Evolutionary conservation across 2,113 vertebrate species (phyloP).

Genomic region (Austrofundulus limnaeus): DNA sequence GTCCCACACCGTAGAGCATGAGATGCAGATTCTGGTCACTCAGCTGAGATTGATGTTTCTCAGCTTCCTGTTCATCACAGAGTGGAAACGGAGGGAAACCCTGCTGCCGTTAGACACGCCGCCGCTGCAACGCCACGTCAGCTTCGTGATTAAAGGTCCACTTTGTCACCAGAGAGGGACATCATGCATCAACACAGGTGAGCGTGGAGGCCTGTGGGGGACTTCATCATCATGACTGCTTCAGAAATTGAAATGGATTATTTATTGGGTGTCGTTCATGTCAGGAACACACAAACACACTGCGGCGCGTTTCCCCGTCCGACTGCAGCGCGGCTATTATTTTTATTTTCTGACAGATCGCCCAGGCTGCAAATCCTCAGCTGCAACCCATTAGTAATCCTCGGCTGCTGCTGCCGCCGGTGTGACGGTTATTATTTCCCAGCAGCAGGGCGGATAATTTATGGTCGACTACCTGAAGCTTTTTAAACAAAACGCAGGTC

Average conservation of each 20-base stretch:
- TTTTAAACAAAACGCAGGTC: slow-evolving; percentile 49
- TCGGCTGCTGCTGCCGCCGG: slow-evolving; percentile 3
- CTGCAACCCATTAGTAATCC: slow-evolving; percentile 63
- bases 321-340: slow-evolving; percentile 24
- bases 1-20: too few species aligned
- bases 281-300: slow-evolving; percentile 34
- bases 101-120: not conserved
- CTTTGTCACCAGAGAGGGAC: slow-evolving; percentile 52
- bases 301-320: slow-evolving; percentile 26
- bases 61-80: not conserved
- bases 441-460: slow-evolving; percentile 50
- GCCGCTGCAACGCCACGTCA: slow-evolving; percentile 24
- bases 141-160: slow-evolving; percentile 62
- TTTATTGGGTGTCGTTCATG: slow-evolving; percentile 61
- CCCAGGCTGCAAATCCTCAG: slow-evolving; percentile 62
- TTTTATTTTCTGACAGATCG: slow-evolving; percentile 55
- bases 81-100: slow-evolving; percentile 22
- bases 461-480: slow-evolving; percentile 45
- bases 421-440: slow-evolving; percentile 57
- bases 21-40: too few species aligned
- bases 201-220: slow-evolving; percentile 45
- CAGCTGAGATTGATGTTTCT: too few species aligned
- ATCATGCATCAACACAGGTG: slow-evolving; percentile 63
- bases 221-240: slow-evolving; percentile 68
- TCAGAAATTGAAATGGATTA: slow-evolving; percentile 68